Conservation (phyloP, 2,797 vertebrate species). For the Mus spretus region DNA sequence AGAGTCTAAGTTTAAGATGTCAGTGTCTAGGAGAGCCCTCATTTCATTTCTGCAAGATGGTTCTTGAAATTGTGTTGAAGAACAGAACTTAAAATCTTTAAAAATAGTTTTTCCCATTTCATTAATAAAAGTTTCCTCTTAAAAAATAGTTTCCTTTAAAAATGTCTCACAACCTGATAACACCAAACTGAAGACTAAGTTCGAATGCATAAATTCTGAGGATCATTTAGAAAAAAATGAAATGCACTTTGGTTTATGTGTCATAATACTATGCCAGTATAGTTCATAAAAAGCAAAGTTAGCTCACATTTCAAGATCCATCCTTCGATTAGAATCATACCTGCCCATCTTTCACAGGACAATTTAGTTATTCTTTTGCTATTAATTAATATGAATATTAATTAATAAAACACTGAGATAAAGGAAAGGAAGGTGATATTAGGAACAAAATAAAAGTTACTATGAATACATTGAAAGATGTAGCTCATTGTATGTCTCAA, state of each 20-base stretch:
- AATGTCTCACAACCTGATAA: background rate
- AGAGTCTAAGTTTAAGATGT: background rate
- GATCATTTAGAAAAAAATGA: slow-evolving; percentile 5
- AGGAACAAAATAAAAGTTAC: background rate
- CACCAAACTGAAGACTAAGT: background rate
- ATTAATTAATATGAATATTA: background rate
- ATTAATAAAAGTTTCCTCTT: background rate
- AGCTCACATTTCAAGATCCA: background rate
- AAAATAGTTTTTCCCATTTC: background rate
- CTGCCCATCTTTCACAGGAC: background rate
- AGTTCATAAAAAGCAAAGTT: background rate
- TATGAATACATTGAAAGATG: background rate
- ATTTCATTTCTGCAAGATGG: background rate
- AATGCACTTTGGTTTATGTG: background rate
- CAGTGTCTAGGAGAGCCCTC: accelerated
- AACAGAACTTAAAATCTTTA: background rate
- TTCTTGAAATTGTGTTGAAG: background rate
- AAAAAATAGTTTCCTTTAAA: background rate
- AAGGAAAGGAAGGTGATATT: background rate
- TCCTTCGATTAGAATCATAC: background rate
- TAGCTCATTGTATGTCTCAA: background rate
- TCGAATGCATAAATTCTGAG: background rate
- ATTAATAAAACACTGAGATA: background rate
- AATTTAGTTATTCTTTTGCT: background rate
- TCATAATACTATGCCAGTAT: background rate